Percentiles rank a stretch among this genome's conserved stretches.
These are phyloP conservation scores for Eurois occulta DNA, from an alignment of 2,888 invertebrate genomes.

Conservation along the genomic window DNA sequence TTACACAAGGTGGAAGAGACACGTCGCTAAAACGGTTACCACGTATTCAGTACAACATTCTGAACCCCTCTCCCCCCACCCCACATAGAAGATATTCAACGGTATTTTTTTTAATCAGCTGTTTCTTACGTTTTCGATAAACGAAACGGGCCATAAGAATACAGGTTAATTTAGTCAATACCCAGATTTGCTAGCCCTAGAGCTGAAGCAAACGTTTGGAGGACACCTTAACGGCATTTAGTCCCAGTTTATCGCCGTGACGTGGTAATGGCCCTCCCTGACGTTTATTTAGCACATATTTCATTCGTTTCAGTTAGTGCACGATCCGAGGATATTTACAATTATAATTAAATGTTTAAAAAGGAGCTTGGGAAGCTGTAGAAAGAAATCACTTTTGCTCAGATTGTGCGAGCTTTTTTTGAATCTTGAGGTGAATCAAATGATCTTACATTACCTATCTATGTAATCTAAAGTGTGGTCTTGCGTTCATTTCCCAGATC, in stretches of 20 bases:
- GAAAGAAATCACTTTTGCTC: too few relatives aligned
- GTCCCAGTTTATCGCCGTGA: conserved; percentile 59
- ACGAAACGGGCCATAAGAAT: not conserved
- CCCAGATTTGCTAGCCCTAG: not conserved
- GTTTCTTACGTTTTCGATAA: not conserved
- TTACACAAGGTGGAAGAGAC: too few relatives aligned
- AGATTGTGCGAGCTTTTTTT: not conserved
- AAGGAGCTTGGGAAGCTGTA: not conserved
- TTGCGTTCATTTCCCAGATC: not conserved
- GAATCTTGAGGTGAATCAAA: not conserved
- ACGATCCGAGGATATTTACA: conserved; percentile 38
- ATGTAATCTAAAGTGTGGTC: not conserved
- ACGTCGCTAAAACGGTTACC: too few relatives aligned
- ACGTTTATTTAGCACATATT: conserved; percentile 60
- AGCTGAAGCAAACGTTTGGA: conserved; percentile 24
- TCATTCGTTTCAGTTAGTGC: conserved; percentile 46
- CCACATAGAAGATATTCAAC: too few relatives aligned
- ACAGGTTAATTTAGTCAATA: not conserved
- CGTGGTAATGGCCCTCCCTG: conserved; percentile 57
- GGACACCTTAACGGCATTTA: conserved; percentile 43
- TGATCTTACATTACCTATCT: not conserved
- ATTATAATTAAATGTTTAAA: conserved; percentile 28
- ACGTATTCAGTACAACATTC: too few relatives aligned
- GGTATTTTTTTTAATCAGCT: too few relatives aligned
- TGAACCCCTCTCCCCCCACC: too few relatives aligned